Base-by-base conservation (phyloP, 2,888 invertebrate genomes). In the Ganaspis brasiliensis region DNA sequence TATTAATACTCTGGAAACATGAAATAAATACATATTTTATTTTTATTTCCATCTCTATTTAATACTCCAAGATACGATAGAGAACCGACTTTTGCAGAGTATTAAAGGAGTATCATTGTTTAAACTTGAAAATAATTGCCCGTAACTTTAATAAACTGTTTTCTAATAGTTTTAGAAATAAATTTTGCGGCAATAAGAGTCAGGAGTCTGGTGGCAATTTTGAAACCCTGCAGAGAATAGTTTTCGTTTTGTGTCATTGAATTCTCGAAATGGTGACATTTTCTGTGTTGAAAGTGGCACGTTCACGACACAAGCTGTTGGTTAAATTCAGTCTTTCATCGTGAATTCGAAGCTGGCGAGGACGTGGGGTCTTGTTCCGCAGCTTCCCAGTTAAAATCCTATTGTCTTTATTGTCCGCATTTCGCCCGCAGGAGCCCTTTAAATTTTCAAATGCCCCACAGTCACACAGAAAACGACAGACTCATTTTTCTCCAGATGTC, bases 371-470 rank as follows among this genome's bases (percentile, higher is more conserved):
- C 63, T 67, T 37, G 63, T 67, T 45, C 40, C 21, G 14, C 21
- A 67, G 40, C 37, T 21, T 24, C 45, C 24, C 40, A 67, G 63
- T 67, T 67, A 67, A 67, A 67, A 67, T 12, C 40, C 63, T 67
- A 67, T 67, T 67, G 63, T 67, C 63, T 40, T 67, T 67, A 67
- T 67, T 67, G 63, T 45, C 63, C 40, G 63, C 63, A 12, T 24
- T 67, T 67, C 63, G 45, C 45, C 63, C 45, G 21, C 63, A 67
- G 63, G 63, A 67, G 9, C 40, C 63, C 40, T 45, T 67, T 67
- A 67, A 67, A 67, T 45, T 67, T 67, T 45, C 40, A 45, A 67
- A 45, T 67, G 63, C 63, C 24, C 21, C 40, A 45, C 21, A 67
- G 19, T 52, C 19, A 45, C 14, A 35, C 24, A 56, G 26, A 24